Percentiles rank a stretch among this genome's conserved stretches.
Evolutionary conservation across 1,140 invertebrate genomes (phyloP).

Genomic region (Antheraea pernyi): DNA sequence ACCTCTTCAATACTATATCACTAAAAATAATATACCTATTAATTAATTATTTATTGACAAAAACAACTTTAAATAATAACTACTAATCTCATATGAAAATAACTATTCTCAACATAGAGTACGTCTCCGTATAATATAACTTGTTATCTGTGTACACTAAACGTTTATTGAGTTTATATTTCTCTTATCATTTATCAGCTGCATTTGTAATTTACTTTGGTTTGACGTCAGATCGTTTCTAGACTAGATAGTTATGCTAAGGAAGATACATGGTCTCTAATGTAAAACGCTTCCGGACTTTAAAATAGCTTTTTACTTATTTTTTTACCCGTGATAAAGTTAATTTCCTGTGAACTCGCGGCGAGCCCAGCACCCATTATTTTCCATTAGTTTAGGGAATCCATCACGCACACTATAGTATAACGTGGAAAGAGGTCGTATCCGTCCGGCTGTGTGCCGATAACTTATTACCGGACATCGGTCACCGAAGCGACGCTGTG

Average conservation of each 20-base stretch:
- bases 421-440: slow-evolving; percentile 24
- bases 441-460: slow-evolving; percentile 3
- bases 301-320: slow-evolving; percentile 8
- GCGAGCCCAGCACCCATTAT: slow-evolving; percentile 26
- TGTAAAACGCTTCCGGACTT: not conserved
- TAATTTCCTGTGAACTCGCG: slow-evolving; percentile 23
- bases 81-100: too few relatives aligned
- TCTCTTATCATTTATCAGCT: too few relatives aligned
- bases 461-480: slow-evolving; percentile 20
- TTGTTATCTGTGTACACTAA: too few relatives aligned
- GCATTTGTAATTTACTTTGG: not conserved
- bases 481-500: slow-evolving; percentile 30
- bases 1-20: too few relatives aligned
- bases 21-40: too few relatives aligned
- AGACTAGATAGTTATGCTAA: not conserved
- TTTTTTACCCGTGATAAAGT: slow-evolving; percentile 9
- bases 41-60: too few relatives aligned
- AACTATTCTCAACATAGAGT: too few relatives aligned
- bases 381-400: slow-evolving; percentile 29
- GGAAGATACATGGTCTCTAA: not conserved
- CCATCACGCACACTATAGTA: slow-evolving; percentile 27
- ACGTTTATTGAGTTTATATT: too few relatives aligned
- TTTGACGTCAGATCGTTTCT: not conserved
- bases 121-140: too few relatives aligned
- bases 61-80: too few relatives aligned